Percentiles rank a stretch among this genome's conserved stretches.
Conservation (phyloP, 2,797 vertebrate genomes). For the Phyllotis vaccarum region DNA sequence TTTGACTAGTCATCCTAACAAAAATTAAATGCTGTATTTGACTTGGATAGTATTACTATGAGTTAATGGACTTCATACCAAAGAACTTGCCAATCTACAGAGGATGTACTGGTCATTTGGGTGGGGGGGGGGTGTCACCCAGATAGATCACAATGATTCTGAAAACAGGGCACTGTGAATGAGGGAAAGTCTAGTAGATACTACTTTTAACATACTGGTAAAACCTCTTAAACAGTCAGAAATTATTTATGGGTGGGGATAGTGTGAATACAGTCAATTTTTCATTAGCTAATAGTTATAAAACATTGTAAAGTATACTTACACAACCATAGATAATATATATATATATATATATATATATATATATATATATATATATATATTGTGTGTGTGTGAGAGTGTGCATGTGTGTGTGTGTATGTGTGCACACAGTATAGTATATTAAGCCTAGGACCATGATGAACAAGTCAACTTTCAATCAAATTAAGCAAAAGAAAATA, state of each 20-base stretch:
- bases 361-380: too few species aligned
- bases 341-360: too few species aligned
- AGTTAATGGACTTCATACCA: neutral
- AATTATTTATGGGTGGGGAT: neutral
- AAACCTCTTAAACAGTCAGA: neutral
- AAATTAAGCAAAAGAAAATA: neutral
- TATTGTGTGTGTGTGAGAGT: neutral
- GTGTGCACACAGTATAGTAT: neutral
- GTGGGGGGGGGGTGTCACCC: neutral
- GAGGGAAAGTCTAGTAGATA: neutral
- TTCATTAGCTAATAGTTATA: neutral
- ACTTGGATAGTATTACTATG: neutral
- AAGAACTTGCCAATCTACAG: neutral
- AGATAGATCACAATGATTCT: neutral
- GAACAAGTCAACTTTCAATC: neutral
- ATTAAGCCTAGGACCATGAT: neutral
- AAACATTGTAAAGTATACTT: neutral
- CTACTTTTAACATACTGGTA: neutral
- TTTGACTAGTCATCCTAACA: neutral
- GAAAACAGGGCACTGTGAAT: neutral
- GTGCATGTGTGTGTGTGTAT: neutral
- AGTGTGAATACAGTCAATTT: neutral
- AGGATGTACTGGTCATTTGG: neutral
- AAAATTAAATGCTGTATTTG: neutral
- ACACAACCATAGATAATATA: neutral